Base-by-base conservation (phyloP, 2,113 vertebrate species). In the Oreochromis niloticus region DNA sequence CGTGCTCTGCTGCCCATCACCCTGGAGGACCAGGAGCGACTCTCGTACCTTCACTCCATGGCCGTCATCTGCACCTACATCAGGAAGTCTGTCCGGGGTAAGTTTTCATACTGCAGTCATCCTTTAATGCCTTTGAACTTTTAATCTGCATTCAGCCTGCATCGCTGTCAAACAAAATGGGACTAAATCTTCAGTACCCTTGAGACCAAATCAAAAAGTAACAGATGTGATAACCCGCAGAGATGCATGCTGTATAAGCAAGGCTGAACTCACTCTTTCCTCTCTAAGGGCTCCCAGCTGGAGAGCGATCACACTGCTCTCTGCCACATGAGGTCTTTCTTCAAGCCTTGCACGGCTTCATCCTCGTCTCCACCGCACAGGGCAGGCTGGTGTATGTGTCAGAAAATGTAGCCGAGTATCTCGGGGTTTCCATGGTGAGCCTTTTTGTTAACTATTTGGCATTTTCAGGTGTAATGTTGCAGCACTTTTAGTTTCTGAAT, bases 1-100 rank as follows among this genome's bases (percentile, higher is more conserved):
- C 96, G 97, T 2, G 87, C 95, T 12, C 96, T 98, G 73, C 86
- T 98, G 78, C 98, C 98, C 89, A 95, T 97, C 84, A 84, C 89
- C 0, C 39, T 78, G 0, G 94, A 88, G 73, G 97, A 98, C 30
- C 97, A 96, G 85, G 97, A 97, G 71, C 96, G 96, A 0, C 97
- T 98, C 24, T 98, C 97, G 7, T 97, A 98, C 92, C 97, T 98
- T 11, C 97, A 96, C 94, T 97, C 97, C 89, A 98, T 98, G 98
- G 94, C 97, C 1, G 89, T 97, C 85, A 97, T 97, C 92, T 97
- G 96, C 88, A 95, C 97, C 41, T 95, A 81, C 87, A 94, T 98
- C 92, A 63, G 0, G 0, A 63, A 63, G 59, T 63, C 59, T 50
- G 88, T 95, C 32, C 63, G 1, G 68, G 94, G 96, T 97, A 66